Conservation (phyloP, 2,113 vertebrate genomes). For the Leptobrachium ailaonicum region DNA sequence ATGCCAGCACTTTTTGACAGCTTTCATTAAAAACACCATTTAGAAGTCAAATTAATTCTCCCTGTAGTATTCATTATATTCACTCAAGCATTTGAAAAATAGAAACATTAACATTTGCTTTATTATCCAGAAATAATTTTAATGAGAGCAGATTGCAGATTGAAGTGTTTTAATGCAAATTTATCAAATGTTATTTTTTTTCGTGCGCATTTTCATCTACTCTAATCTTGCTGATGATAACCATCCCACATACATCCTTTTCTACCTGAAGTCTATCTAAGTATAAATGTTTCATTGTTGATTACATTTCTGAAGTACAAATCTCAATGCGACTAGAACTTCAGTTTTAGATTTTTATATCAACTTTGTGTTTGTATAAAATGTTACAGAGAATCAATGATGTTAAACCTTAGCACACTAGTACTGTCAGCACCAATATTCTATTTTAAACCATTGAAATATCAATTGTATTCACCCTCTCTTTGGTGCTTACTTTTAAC, state of each 20-base stretch:
- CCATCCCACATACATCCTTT: conserved; percentile 1
- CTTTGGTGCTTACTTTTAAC: too few species aligned
- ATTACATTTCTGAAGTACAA: too few species aligned
- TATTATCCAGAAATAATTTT: conserved; percentile 62
- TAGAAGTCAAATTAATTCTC: conserved; percentile 58
- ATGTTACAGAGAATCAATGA: too few species aligned
- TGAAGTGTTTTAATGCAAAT: conserved; percentile 48
- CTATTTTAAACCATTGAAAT: too few species aligned
- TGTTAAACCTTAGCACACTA: too few species aligned
- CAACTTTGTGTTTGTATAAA: too few species aligned
- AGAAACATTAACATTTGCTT: conserved; percentile 62
- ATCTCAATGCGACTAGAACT: too few species aligned
- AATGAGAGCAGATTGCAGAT: conserved; percentile 61
- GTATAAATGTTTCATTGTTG: too few species aligned
- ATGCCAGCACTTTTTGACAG: conserved; percentile 13
- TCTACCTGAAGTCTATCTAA: background rate
- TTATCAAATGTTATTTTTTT: conserved; percentile 15
- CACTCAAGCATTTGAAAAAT: conserved; percentile 58
- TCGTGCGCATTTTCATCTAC: conserved; percentile 7
- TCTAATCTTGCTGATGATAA: conserved; percentile 10
- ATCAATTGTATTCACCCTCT: too few species aligned
- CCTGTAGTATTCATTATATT: conserved; percentile 53
- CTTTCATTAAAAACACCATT: conserved; percentile 45
- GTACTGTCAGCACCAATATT: too few species aligned
- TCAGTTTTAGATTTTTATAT: too few species aligned